Percentiles rank a stretch among this genome's conserved stretches.
These are phyloP conservation scores for Notothenia coriiceps DNA, from an alignment of 2,113 vertebrate species.

Conservation along the genomic window DNA sequence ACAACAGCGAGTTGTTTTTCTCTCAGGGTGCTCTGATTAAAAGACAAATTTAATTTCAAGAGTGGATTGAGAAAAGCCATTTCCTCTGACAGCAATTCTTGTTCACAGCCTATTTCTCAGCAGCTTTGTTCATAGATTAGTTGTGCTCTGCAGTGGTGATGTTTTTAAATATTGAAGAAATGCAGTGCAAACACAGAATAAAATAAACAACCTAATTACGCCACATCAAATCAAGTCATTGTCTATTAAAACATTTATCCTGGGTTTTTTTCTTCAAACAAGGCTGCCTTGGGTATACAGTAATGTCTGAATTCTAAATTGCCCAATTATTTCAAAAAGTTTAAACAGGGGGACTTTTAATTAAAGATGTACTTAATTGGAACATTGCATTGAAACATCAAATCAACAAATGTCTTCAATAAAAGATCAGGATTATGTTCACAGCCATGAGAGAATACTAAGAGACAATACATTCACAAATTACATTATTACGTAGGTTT, in stretches of 20 bases:
- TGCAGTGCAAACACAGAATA: slow-evolving; percentile 30
- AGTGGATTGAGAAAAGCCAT: slow-evolving; percentile 3
- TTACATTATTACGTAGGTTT: not conserved
- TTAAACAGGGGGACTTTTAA: slow-evolving; percentile 4
- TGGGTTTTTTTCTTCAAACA: not conserved
- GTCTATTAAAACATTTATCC: not conserved
- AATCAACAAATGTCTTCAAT: slow-evolving; percentile 5
- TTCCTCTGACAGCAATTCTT: not conserved
- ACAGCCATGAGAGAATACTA: slow-evolving; percentile 12
- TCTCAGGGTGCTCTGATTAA: not conserved
- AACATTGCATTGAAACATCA: slow-evolving; percentile 24
- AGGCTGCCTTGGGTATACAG: not conserved
- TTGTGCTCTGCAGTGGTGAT: slow-evolving; percentile 2
- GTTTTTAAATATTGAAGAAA: slow-evolving; percentile 14
- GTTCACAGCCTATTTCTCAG: not conserved
- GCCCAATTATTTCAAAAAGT: slow-evolving; percentile 28
- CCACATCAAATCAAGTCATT: not conserved
- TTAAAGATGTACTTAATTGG: not conserved
- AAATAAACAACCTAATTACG: not conserved
- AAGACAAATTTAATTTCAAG: not conserved
- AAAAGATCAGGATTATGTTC: slow-evolving; percentile 12
- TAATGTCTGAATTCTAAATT: slow-evolving; percentile 27
- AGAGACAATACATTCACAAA: slow-evolving; percentile 22
- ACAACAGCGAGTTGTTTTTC: not conserved
- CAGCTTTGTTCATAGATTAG: slow-evolving; percentile 18